These are phyloP conservation scores for Odobenus rosmarus DNA, from an alignment of 2,113 vertebrate genomes.

Conservation along the genomic window DNA sequence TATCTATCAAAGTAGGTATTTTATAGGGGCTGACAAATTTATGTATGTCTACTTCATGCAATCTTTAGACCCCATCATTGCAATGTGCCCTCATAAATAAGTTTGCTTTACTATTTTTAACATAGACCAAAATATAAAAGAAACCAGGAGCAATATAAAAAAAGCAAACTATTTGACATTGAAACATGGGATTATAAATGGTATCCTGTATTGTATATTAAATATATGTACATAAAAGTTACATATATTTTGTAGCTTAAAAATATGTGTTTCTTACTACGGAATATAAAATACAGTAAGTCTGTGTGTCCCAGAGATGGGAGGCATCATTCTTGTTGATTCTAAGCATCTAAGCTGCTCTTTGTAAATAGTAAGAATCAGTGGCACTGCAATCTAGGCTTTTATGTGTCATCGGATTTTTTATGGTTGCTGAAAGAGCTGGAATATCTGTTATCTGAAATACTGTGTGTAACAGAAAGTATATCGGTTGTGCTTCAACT, in stretches of 20 bases:
- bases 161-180: background rate
- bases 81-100: background rate
- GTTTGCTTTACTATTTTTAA: background rate
- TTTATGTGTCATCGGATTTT: conserved; percentile 11
- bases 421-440: background rate
- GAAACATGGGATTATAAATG: background rate
- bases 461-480: background rate
- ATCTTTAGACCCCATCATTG: background rate
- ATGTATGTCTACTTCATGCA: background rate
- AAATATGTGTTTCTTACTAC: background rate
- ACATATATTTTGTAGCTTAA: background rate
- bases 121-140: background rate
- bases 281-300: conserved; percentile 14
- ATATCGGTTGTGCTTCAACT: background rate
- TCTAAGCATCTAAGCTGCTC: background rate
- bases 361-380: conserved; percentile 32
- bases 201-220: background rate
- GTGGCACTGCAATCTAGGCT: background rate
- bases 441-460: background rate
- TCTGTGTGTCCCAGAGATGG: background rate
- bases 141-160: background rate
- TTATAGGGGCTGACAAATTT: background rate
- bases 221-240: background rate
- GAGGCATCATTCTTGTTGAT: background rate
- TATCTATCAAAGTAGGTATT: background rate